Base-by-base conservation (phyloP, 2,797 vertebrate genomes). In the Chelmon rostratus region DNA sequence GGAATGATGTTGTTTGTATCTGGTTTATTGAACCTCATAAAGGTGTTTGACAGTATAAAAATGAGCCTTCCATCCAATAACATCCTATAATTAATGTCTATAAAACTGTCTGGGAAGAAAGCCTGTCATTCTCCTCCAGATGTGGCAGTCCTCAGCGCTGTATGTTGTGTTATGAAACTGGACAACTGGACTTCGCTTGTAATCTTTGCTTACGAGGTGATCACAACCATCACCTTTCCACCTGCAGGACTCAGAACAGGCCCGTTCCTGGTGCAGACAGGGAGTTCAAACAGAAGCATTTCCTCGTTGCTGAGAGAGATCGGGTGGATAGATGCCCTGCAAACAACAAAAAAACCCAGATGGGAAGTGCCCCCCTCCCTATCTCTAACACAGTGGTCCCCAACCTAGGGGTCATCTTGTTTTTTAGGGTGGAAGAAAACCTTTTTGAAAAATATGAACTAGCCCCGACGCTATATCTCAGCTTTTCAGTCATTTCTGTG, bases 171-270 rank as follows among this genome's bases (percentile, higher is more conserved):
- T 7, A 6, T 53, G 46, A 19, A 25, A 47, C 28, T 25, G 15
- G 6, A 54, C 21, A 33, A 50, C 31, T n/a, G n/a, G n/a, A n/a
- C n/a, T n/a, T n/a, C n/a, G n/a, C n/a, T n/a, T n/a, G n/a, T n/a
- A n/a, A n/a, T n/a, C n/a, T n/a, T n/a, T n/a, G n/a, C n/a, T n/a
- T n/a, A n/a, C n/a, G 3, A 28, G 28, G 37, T 47, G 63, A 19
- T 25, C 28, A 71, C 31, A 76, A 4, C 25, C 67, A 46, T 40
- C 46, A 50, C 47, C 65, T 59, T 10, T 70, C 10, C 28, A 23
- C 13, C 38, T 16, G 35, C 8, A 23, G 8, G 21, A 25, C 8
- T 5, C 16, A 13, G 46, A 65, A 28, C 12, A 40, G 62, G 52
- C 1, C 9, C 11, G 21, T 15, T 53, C n/a, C 23, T 52, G 23